These are phyloP conservation scores for Oceanodroma leucorhoa DNA, from an alignment of 2,797 vertebrate genomes.

Conservation along the genomic window DNA sequence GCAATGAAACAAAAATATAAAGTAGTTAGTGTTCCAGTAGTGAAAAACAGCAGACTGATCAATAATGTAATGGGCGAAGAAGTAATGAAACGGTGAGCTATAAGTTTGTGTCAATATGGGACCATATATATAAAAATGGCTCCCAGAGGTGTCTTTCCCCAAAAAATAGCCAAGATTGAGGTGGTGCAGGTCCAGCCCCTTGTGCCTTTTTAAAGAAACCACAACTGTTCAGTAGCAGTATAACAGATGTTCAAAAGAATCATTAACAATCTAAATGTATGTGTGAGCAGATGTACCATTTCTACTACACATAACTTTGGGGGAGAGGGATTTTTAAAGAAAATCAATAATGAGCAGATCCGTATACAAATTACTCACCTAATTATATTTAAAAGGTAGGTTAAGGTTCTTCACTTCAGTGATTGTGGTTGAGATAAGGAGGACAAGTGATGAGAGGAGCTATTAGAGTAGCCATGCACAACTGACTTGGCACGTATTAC, in stretches of 20 bases:
- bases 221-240: constrained; percentile 69
- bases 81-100: constrained; percentile 4
- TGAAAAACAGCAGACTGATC: constrained; percentile 25
- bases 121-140: constrained; percentile 22
- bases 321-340: constrained; percentile 41
- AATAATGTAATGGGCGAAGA: constrained; percentile 25
- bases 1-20: background rate
- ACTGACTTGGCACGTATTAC: background rate
- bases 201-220: constrained; percentile 74
- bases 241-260: constrained; percentile 78
- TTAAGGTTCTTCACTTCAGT: constrained; percentile 51
- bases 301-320: constrained; percentile 65
- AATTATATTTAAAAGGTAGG: constrained; percentile 63
- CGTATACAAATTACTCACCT: constrained; percentile 53
- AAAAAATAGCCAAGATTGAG: constrained; percentile 61
- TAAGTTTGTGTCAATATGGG: constrained; percentile 40
- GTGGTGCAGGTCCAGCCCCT: constrained; percentile 70
- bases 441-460: background rate
- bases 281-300: constrained; percentile 75
- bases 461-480: constrained; percentile 22
- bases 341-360: constrained; percentile 64
- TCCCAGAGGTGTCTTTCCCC: constrained; percentile 52
- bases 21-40: constrained; percentile 10
- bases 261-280: constrained; percentile 75
- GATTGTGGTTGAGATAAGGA: constrained; percentile 30